Base-by-base conservation (phyloP, 2,888 invertebrate genomes). In the Odontocolon sp. region DNA sequence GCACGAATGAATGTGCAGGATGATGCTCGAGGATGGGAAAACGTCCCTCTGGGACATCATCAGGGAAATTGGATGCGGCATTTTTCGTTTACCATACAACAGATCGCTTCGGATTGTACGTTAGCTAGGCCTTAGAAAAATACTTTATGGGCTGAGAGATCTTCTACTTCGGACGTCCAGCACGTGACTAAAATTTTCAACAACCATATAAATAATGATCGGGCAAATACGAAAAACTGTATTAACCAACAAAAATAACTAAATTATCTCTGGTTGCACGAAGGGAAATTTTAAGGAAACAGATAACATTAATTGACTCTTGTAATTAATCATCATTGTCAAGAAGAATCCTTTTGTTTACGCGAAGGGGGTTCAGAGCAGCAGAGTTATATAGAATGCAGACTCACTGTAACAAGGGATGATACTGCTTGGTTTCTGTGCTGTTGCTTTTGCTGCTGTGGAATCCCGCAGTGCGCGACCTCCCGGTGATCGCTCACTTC, bases 11-110 rank as follows among this genome's bases (percentile, higher is more conserved):
- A 77, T 77, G 56, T 69, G 66, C 45, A 59, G 70, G 63, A 75
- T 68, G 63, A n/a, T n/a, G n/a, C n/a, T n/a, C n/a, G n/a, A n/a
- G n/a, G n/a, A n/a, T n/a, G n/a, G n/a, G 64, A 64, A 59, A 70
- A 64, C 66, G 66, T 87, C 87, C 87, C 89, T 61, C 63, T 86
- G 87, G 87, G 84, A 84, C 84, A 84, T 90, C 86, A 88, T 89
- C 89, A 87, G 86, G 85, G 85, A 89, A 89, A 89, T 90, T 88
- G 88, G 87, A 88, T 86, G 85, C 84, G 84, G 85, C 86, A 86
- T 87, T 88, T 89, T 87, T 87, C 87, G 86, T 83, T 83, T 81
- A 82, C 81, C 31, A 18, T 31, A 16, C 31, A 33, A 31, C 33
- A 16, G 31, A 28, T 31, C 75, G 69, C 76, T 8, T 18, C 9